Conservation (phyloP, 2,797 vertebrate species). For the Gambusia yucatana region DNA sequence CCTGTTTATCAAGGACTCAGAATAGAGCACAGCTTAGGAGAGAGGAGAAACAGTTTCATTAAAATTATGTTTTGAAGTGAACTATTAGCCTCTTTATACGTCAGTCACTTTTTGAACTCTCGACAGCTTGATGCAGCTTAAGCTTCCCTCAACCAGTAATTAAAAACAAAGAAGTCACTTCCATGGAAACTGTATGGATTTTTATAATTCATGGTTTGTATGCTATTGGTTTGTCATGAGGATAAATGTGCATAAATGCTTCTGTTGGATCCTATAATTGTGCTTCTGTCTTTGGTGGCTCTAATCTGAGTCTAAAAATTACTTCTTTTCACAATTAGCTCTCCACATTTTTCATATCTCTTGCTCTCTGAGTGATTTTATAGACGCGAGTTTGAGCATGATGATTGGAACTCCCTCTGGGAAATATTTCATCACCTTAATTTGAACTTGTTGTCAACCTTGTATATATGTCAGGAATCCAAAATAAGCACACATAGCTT, state of each 20-base stretch:
- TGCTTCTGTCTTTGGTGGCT: conserved; percentile 12
- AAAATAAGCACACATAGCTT: neutral
- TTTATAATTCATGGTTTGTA: conserved; percentile 50
- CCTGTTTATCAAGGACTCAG: conserved; percentile 45
- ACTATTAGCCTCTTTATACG: conserved; percentile 24
- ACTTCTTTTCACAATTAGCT: conserved; percentile 25
- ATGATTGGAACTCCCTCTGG: conserved; percentile 21
- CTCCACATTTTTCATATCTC: conserved; percentile 16
- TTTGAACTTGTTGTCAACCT: conserved; percentile 20
- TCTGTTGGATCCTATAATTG: conserved; percentile 22
- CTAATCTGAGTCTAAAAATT: conserved; percentile 27
- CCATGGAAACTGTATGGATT: conserved; percentile 21
- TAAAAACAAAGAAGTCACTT: conserved; percentile 36
- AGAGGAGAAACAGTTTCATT: conserved; percentile 22
- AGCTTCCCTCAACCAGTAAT: conserved; percentile 1
- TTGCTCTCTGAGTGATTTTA: conserved; percentile 28
- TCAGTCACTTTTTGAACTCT: conserved; percentile 33
- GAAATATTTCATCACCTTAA: conserved; percentile 38
- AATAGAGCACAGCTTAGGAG: conserved; percentile 22
- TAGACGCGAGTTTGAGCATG: conserved; percentile 18
- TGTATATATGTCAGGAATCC: conserved; percentile 15
- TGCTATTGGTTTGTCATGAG: conserved; percentile 5
- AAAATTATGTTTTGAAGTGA: conserved; percentile 36
- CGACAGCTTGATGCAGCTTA: conserved; percentile 27
- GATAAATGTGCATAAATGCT: conserved; percentile 30